Evolutionary conservation across 1,140 invertebrate species (phyloP), one percentile per base, ranked within the genome.

Genomic region (Piezodorus guildinii): DNA sequence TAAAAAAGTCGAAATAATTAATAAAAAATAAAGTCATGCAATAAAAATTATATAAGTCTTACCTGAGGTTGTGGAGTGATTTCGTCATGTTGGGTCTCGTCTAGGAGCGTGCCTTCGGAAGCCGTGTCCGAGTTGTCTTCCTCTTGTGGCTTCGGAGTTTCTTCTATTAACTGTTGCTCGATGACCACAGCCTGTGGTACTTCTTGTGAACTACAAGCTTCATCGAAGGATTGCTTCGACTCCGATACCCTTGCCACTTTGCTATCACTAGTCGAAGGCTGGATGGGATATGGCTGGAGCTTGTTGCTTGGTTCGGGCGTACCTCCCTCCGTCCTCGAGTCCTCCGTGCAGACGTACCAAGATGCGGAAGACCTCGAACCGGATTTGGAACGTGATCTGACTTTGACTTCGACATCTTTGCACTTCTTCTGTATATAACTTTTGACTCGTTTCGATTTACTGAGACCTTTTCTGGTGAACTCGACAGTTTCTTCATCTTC

Each of bases 381-480:
- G 6, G 58, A 61, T 45, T 52, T 54, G 16, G 39, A 49, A 30
- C 64, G 21, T 14, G 64, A 65, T n/a, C 64, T 21, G 8, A 63
- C 54, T 39, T 25, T 44, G 51, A 44, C 39, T 45, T 63, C 65
- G 25, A 66, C 65, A 45, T 66, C 65, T 16, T 49, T 43, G 44
- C 62, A 66, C 46, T 66, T 66, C 52, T 60, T 66, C 51, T 66
- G 65, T 23, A 66, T 23, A 19, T 66, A 66, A 21, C 44, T 63
- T 46, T 66, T 66, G 45, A 66, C 65, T n/a, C 65, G 21, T 49
- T 66, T 62, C 54, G 65, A 66, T 30, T 66, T 66, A 23, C 58
- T 61, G 30, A 66, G 49, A n/a, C 59, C 62, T 12, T n/a, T 23
- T n/a, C 62, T 39, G 6, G 15, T 21, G 9, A 63, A 56, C 21